phyloP scores from a whole-genome alignment of 2,888 invertebrate species.

The Tachina grossa region DNA sequence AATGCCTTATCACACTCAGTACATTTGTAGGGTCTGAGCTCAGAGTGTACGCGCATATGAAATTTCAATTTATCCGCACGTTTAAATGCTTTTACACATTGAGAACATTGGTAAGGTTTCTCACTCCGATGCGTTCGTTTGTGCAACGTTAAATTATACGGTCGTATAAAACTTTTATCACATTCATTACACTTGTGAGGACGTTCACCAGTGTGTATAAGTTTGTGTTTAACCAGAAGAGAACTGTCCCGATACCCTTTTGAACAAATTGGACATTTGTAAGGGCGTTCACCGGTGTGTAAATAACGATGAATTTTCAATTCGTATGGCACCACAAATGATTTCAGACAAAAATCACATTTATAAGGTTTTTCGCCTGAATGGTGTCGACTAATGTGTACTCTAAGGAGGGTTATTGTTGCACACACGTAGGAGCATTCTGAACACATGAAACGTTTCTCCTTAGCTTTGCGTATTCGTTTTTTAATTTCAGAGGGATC shows the following conservation, averaged over 20 bases:
- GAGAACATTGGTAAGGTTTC: conserved; percentile 52
- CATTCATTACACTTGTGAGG: conserved; percentile 63
- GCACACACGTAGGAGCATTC: conserved; percentile 61
- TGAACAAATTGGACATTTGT: conserved; percentile 85
- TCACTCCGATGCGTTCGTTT: conserved; percentile 52
- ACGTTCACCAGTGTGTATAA: conserved; percentile 51
- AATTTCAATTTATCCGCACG: conserved; percentile 76
- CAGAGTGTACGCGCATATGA: conserved; percentile 75
- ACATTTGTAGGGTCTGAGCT: conserved; percentile 83
- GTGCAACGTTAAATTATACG: conserved; percentile 63
- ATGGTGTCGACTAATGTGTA: conserved; percentile 68
- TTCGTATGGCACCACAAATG: conserved; percentile 57
- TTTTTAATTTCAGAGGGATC: not conserved
- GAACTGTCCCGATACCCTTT: conserved; percentile 62
- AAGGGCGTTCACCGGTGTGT: conserved; percentile 87
- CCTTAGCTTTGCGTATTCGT: conserved; percentile 43
- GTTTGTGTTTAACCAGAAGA: conserved; percentile 60
- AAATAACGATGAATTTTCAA: conserved; percentile 86
- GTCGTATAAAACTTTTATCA: conserved; percentile 57
- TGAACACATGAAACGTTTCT: conserved; percentile 68
- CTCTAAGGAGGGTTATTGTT: conserved; percentile 62
- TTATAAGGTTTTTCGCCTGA: conserved; percentile 68
- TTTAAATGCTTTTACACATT: conserved; percentile 60
- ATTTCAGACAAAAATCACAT: conserved; percentile 64
- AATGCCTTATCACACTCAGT: conserved; percentile 86